Evolutionary conservation across 2,113 vertebrate genomes (phyloP).

Genomic region (Triplophysa rosa): DNA sequence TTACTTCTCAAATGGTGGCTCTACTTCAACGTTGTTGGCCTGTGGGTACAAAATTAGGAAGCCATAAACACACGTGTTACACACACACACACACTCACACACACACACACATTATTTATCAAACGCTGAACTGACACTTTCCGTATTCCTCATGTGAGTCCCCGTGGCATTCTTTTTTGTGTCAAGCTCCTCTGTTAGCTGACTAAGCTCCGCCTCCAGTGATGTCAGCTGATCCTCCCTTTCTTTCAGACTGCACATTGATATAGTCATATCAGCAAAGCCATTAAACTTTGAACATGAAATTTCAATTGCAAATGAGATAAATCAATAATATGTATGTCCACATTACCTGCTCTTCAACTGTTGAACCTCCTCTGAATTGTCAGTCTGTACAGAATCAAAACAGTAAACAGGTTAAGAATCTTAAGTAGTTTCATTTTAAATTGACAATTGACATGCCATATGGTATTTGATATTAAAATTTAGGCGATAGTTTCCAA

Average conservation of each 20-base stretch:
- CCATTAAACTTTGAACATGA: slow-evolving; percentile 5
- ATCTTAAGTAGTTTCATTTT: neutral
- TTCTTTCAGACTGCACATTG: slow-evolving; percentile 43
- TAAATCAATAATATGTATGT: neutral
- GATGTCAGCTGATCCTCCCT: slow-evolving; percentile 41
- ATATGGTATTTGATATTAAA: neutral
- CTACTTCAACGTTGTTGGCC: slow-evolving; percentile 43
- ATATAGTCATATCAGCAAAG: neutral
- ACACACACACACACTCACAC: slow-evolving; percentile 11
- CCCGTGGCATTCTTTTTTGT: neutral
- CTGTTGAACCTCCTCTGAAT: slow-evolving; percentile 43
- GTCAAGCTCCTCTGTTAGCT: slow-evolving; percentile 59
- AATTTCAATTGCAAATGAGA: neutral
- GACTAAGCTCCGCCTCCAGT: slow-evolving; percentile 40
- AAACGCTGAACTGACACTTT: slow-evolving; percentile 17
- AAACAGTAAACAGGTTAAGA: neutral
- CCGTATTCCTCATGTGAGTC: neutral
- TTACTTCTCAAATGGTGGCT: slow-evolving; percentile 61
- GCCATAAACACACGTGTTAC: neutral
- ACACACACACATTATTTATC: neutral
- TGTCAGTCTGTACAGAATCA: slow-evolving; percentile 42
- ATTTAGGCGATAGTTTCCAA: neutral
- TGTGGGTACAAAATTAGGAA: slow-evolving; percentile 3
- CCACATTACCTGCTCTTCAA: slow-evolving; percentile 51
- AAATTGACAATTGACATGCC: neutral